Conservation (phyloP, 2,113 vertebrate genomes). For the Columba janthina region DNA sequence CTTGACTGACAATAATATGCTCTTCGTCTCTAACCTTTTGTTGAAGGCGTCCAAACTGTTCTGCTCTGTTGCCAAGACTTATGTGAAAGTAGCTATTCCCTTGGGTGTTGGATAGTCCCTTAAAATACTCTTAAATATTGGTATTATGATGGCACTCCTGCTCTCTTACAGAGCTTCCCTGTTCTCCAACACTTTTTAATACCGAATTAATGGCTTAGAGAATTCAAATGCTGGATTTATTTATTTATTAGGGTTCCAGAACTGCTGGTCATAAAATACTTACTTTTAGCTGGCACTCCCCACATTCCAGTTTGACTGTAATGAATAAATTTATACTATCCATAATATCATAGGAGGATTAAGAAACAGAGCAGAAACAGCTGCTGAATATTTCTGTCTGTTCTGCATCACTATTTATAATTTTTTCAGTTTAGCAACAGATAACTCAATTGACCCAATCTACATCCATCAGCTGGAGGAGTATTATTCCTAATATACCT, state of each 20-base stretch:
- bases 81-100: not conserved
- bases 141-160: not conserved
- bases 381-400: not conserved
- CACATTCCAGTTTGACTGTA: not conserved
- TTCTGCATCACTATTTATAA: not conserved
- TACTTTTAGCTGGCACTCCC: not conserved
- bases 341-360: not conserved
- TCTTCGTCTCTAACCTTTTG: slow-evolving; percentile 44
- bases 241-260: not conserved
- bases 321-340: not conserved
- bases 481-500: not conserved
- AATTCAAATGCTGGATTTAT: not conserved
- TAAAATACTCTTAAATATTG: not conserved
- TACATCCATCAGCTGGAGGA: not conserved
- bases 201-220: not conserved
- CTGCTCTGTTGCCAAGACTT: not conserved
- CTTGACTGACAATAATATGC: slow-evolving; percentile 27
- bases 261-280: not conserved
- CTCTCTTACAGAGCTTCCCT: not conserved
- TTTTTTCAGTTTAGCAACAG: not conserved
- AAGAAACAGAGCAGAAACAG: not conserved
- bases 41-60: slow-evolving; percentile 20
- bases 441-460: not conserved
- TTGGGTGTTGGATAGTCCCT: not conserved
- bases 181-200: not conserved